Percentiles rank a stretch among this genome's conserved stretches.
These are phyloP conservation scores for Scaptomyza tumidula DNA, from an alignment of 2,888 invertebrate species.

Conservation along the genomic window DNA sequence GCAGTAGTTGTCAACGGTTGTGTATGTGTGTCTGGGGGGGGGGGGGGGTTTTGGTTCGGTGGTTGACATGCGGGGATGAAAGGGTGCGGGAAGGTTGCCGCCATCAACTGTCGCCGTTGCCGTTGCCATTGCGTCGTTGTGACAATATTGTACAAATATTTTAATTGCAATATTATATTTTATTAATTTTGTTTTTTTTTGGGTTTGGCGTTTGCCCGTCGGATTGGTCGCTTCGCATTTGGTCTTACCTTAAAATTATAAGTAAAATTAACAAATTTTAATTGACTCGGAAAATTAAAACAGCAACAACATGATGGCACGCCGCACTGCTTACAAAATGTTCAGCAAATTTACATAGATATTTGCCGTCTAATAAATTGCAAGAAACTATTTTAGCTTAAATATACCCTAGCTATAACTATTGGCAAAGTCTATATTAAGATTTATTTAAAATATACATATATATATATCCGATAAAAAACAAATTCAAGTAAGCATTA, in stretches of 20 bases:
- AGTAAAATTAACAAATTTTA: conserved; percentile 78
- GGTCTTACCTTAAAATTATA: conserved; percentile 71
- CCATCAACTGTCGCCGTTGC: conserved; percentile 52
- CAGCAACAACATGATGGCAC: conserved; percentile 54
- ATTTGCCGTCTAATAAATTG: conserved; percentile 46
- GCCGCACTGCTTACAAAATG: conserved; percentile 32
- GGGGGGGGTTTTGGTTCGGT: no score
- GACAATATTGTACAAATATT: conserved; percentile 74
- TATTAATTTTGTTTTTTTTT: conserved; percentile 45
- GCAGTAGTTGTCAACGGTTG: no score
- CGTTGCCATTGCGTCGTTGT: conserved; percentile 42
- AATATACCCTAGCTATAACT: conserved; percentile 5
- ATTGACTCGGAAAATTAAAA: conserved; percentile 77
- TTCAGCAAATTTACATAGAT: conserved; percentile 63
- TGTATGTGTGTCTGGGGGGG: no score
- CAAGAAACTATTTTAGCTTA: conserved; percentile 54
- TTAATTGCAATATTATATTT: conserved; percentile 67
- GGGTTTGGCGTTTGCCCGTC: conserved; percentile 7
- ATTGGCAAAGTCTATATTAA: background rate
- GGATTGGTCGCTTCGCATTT: conserved; percentile 63
- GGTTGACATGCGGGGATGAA: background rate
- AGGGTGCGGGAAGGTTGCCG: conserved; percentile 2
- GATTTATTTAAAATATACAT: no score
- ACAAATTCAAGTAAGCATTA: no score
- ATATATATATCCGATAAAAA: no score